Conservation (phyloP, 1,140 invertebrate species). For the Panagrolaimus sp. region DNA sequence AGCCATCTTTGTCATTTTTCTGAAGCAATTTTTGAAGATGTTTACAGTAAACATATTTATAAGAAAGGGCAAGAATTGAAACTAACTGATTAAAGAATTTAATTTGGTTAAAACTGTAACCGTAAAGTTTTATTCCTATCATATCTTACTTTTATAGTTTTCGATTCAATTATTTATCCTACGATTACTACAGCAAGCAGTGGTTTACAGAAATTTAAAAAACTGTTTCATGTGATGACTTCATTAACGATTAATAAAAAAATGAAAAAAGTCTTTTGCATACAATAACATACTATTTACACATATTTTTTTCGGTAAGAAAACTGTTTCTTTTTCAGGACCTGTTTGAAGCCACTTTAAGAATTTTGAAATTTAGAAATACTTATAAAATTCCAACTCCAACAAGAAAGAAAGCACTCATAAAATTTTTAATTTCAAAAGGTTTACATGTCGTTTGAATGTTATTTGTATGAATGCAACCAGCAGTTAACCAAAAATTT, state of each 20-base stretch:
- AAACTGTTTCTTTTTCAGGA: no score
- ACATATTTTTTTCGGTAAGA: no score
- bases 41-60: conserved; percentile 91
- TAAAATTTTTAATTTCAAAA: conserved; percentile 88
- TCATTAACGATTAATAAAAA: no score
- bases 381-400: conserved; percentile 74
- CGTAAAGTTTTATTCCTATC: background rate
- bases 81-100: conserved; percentile 63
- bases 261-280: no score
- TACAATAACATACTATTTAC: no score
- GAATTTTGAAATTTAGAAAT: no score
- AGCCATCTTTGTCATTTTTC: conserved; percentile 74
- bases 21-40: conserved; percentile 78
- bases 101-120: background rate
- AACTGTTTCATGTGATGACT: no score
- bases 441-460: conserved; percentile 79
- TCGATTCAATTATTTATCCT: no score
- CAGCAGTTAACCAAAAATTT: conserved; percentile 93
- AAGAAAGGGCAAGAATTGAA: conserved; percentile 73
- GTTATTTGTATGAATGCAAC: conserved; percentile 84
- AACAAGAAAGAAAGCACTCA: conserved; percentile 88
- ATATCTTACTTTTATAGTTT: no score
- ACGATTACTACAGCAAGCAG: no score
- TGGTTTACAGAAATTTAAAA: no score
- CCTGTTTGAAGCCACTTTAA: no score